phyloP scores from a whole-genome alignment of 2,888 invertebrate genomes.

The Cheiracanthium punctorium region DNA sequence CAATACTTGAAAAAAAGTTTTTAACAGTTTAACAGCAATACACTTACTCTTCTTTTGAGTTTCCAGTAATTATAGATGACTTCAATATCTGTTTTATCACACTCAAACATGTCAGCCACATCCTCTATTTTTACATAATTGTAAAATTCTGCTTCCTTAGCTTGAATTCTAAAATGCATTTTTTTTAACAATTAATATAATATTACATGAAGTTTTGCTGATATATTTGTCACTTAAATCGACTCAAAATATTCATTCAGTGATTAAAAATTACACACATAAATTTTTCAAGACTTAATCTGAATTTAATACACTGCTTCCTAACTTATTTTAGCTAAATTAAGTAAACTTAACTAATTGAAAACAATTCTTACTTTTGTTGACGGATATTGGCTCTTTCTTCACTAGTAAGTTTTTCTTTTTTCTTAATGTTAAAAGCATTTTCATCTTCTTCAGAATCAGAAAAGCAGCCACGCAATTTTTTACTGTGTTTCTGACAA shows the following conservation, averaged over 20 bases:
- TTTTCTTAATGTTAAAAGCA: conserved; percentile 20
- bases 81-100: conserved; percentile 89
- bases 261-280: too few species aligned
- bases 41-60: conserved; percentile 84
- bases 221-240: too few species aligned
- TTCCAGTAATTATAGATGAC: conserved; percentile 98
- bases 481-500: conserved; percentile 93
- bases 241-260: too few species aligned
- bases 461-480: conserved; percentile 68
- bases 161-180: conserved; percentile 73
- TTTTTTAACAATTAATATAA: too few species aligned
- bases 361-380: conserved; percentile 55
- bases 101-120: conserved; percentile 85
- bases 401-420: conserved; percentile 41
- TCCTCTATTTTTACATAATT: conserved; percentile 91
- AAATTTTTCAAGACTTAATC: too few species aligned
- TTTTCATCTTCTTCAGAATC: conserved; percentile 54
- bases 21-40: background rate
- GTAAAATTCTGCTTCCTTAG: conserved; percentile 93
- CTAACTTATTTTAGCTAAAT: too few species aligned
- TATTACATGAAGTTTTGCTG: too few species aligned
- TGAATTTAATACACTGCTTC: too few species aligned
- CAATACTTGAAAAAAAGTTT: too few species aligned
- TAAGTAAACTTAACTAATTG: too few species aligned
- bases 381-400: conserved; percentile 47